Conservation (phyloP, 2,888 invertebrate genomes). For the Drosophila conformis region DNA sequence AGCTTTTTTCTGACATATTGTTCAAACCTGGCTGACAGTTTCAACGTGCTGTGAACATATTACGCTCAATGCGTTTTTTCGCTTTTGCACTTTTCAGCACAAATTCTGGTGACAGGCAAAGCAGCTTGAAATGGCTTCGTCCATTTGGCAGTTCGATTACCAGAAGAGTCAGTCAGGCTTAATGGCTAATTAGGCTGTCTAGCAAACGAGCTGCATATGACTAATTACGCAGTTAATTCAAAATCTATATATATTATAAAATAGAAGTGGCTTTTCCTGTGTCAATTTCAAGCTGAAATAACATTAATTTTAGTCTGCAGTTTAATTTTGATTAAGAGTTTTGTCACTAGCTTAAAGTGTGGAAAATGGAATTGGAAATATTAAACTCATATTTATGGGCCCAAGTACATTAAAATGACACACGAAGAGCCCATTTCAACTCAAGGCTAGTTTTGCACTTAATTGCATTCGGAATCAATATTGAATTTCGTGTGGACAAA, state of each 20-base stretch:
- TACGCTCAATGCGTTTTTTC: conserved; percentile 26
- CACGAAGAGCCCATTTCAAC: too few species aligned
- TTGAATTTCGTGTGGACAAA: conserved; percentile 32
- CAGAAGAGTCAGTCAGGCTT: conserved; percentile 8
- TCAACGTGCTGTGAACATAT: conserved; percentile 18
- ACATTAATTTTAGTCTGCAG: not conserved
- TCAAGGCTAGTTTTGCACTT: not conserved
- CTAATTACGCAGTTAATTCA: not conserved
- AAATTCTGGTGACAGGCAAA: conserved; percentile 39
- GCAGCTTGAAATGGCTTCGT: conserved; percentile 4
- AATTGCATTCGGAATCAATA: conserved; percentile 29
- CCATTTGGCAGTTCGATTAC: conserved; percentile 39
- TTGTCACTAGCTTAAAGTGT: too few species aligned
- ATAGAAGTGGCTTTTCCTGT: too few species aligned
- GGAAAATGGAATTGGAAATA: not conserved
- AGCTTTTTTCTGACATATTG: conserved; percentile 50
- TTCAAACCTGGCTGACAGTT: conserved; percentile 28
- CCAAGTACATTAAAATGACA: not conserved
- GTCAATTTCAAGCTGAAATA: not conserved
- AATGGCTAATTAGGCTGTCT: conserved; percentile 7
- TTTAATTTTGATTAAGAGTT: not conserved
- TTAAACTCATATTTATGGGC: not conserved
- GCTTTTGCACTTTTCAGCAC: conserved; percentile 52
- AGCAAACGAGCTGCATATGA: not conserved
- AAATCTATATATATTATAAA: not conserved